Evolutionary conservation across 2,888 invertebrate genomes (phyloP).

Genomic region (Oscheius onirici): DNA sequence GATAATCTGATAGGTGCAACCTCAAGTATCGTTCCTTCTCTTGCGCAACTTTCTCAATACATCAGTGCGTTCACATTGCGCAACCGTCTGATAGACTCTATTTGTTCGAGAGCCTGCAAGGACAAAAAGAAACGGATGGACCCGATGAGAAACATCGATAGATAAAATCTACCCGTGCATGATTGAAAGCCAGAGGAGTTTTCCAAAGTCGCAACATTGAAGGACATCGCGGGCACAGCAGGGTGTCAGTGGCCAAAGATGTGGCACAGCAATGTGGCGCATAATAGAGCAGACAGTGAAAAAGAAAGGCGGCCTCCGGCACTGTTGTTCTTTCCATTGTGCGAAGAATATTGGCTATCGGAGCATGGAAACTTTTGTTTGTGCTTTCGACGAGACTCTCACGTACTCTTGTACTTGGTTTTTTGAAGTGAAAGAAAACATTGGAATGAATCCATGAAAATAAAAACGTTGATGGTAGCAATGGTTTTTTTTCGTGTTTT

Average conservation of each 20-base stretch:
- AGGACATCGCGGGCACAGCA: conserved; percentile 8
- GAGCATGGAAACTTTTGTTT: too few relatives aligned
- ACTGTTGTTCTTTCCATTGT: too few relatives aligned
- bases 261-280: not conserved
- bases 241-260: not conserved
- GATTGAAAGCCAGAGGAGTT: conserved; percentile 12
- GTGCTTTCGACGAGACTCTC: too few relatives aligned
- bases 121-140: not conserved
- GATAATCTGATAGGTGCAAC: not conserved
- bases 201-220: conserved; percentile 22
- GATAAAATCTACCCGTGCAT: conserved; percentile 5
- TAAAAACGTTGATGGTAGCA: too few relatives aligned
- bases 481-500: too few relatives aligned
- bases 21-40: not conserved
- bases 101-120: not conserved
- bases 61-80: conserved; percentile 7
- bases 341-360: too few relatives aligned
- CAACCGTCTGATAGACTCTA: conserved; percentile 1
- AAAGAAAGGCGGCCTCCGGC: too few relatives aligned
- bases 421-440: too few relatives aligned
- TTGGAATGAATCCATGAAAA: too few relatives aligned
- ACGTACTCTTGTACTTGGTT: too few relatives aligned
- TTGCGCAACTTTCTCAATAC: conserved; percentile 5
- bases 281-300: too few relatives aligned
- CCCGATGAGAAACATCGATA: not conserved